phyloP scores from a whole-genome alignment of 2,113 vertebrate genomes.

The Pungitius pungitius region DNA sequence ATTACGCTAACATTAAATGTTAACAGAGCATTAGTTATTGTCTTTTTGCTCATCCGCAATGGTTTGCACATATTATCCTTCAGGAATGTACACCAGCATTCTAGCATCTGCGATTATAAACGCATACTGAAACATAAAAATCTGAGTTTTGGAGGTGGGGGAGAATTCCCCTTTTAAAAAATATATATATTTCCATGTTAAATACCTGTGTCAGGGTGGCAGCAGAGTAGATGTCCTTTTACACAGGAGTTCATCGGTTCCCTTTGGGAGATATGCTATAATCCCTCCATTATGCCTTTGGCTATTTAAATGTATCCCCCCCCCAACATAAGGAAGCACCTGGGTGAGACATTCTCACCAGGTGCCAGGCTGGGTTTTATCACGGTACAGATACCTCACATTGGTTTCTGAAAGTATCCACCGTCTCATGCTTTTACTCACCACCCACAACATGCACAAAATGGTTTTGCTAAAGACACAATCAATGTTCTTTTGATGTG shows the following conservation, averaged over 20 bases:
- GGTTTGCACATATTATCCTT: background rate
- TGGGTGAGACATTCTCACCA: slow-evolving; percentile 11
- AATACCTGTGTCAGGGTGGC: background rate
- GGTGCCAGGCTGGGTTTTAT: background rate
- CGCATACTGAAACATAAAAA: background rate
- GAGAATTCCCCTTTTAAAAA: background rate
- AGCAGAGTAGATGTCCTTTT: background rate
- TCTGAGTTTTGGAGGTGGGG: background rate
- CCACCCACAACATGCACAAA: background rate
- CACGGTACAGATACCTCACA: background rate
- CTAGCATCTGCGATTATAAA: background rate
- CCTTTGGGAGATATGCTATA: background rate
- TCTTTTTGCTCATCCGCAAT: background rate
- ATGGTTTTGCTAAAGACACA: slow-evolving; percentile 12
- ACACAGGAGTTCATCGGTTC: background rate
- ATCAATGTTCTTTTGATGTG: slow-evolving; percentile 40
- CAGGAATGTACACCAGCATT: background rate
- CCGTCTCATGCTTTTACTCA: background rate
- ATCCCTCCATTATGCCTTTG: background rate
- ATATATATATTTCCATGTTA: background rate
- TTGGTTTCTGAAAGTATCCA: background rate
- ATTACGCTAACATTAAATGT: background rate
- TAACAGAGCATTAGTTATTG: background rate
- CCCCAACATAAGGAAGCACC: slow-evolving; percentile 4
- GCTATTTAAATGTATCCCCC: background rate